Evolutionary conservation across 2,797 vertebrate species (phyloP), one percentile per base, ranked within the genome.

Genomic region (Podarcis lilfordi): DNA sequence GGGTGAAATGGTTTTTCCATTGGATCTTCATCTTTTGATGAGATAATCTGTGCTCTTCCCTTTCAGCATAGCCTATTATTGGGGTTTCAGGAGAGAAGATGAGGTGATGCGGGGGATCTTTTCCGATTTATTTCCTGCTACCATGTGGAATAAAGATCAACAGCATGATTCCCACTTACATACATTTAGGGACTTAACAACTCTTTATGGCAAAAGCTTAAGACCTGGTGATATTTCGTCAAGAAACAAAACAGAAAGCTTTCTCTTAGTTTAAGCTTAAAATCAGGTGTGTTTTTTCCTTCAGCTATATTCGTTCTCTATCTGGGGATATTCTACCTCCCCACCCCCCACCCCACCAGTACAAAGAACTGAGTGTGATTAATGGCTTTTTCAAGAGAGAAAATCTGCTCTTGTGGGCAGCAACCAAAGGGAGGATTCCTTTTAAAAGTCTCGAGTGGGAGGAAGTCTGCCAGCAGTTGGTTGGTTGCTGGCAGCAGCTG

Each of bases 241-340:
- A 93, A 90, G 86, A 96, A 95, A 95, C 92, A 94, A 94, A 94
- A 94, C 94, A 93, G 93, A 95, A 95, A 95, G 91, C 91, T 94
- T 94, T 93, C 90, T 88, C 66, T 88, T 82, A 90, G 89, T 88
- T 92, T 92, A 93, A 92, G 91, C 92, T 89, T 1, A n/a, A 96
- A 94, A 92, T 92, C 84, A 95, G 90, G 94, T 92, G 59, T 89
- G 88, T 55, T 35, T 94, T 95, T 94, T 92, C 89, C 79, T 93
- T 94, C 89, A 83, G 74, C 80, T 79, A 9, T 55, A 78, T 89
- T 92, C 91, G 89, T 89, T 3, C 8, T 13, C 10, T 23, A 64
- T 71, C 64, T 4, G 1, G 5, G 4, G 0, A 32, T 7, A 0
- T 15, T 68, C 84, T 50, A 55, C 13, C 45, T 11, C 50, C 50